Evolutionary conservation across 2,888 invertebrate species (phyloP), one percentile per base, ranked within the genome.

Genomic region (Apotomis betuletana): DNA sequence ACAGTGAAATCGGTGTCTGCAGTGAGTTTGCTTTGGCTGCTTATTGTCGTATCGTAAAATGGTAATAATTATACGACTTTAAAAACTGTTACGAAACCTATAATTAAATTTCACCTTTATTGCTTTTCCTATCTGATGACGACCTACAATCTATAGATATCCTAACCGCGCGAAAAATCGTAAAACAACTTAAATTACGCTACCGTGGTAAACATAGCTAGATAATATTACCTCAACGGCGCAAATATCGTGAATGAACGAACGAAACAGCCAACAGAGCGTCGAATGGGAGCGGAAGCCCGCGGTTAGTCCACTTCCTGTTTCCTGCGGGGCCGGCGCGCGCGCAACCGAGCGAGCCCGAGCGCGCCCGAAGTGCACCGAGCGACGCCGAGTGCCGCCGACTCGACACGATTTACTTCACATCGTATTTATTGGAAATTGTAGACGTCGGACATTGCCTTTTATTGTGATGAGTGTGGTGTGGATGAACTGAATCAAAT

Each of bases 231-330:
- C 87, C 86, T 83, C 82, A 87, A 83, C 84, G 79, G 84, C 81
- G 86, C 83, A 85, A 87, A 88, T 86, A 85, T 85, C 55, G 67
- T 71, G 69, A 73, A 69, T 73, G 64, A 65, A 64, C 83, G 90
- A 91, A 91, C 89, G 90, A 89, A 90, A 90, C 87, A 79, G 81
- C n/a, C n/a, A n/a, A n/a, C 81, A 79, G 83, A 79, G 84, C 81
- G 81, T 86, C 92, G 90, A 93, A 91, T 93, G 93, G 91, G 93
- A 93, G 92, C 93, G 93, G 93, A 93, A 92, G 87, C 89, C 85
- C 88, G 92, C 92, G 93, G 93, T 93, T 93, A 93, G 90, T 92
- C 90, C 91, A 93, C 93, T 93, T 93, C 93, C 93, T 92, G 93
- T 92, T 92, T 93, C 93, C 93, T 92, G 92, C 89, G 87, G 91